These are phyloP conservation scores for Hemichromis elongatus DNA, from an alignment of 2,113 vertebrate genomes.

Conservation along the genomic window DNA sequence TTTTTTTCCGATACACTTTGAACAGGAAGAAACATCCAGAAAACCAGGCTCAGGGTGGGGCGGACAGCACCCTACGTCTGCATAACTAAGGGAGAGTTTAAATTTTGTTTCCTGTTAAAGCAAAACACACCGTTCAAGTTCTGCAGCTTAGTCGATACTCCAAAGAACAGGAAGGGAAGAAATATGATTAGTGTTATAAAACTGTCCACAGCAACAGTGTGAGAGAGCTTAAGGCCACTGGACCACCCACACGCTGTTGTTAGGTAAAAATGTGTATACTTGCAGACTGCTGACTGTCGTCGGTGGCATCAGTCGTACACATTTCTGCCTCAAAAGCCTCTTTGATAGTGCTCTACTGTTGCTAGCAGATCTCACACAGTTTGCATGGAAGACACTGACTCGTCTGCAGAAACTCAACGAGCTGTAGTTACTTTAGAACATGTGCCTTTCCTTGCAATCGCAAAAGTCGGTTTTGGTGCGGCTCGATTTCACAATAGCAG, in stretches of 20 bases:
- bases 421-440: background rate
- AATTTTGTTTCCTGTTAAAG: background rate
- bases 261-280: background rate
- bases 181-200: background rate
- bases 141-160: background rate
- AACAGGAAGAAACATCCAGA: background rate
- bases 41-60: background rate
- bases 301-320: background rate
- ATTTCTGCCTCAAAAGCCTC: background rate
- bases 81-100: background rate
- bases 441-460: background rate
- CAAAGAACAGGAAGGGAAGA: background rate
- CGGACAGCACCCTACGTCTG: background rate
- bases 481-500: background rate
- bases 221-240: background rate
- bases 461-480: background rate
- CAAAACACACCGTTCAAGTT: background rate
- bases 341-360: background rate
- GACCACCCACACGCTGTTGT: background rate
- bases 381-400: fast-evolving
- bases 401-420: background rate
- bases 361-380: background rate
- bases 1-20: background rate
- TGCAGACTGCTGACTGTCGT: background rate
- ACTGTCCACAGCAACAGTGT: background rate